Percentiles rank a stretch among this genome's conserved stretches.
Evolutionary conservation across 1,140 invertebrate genomes (phyloP).

Genomic region (Penaeus japonicus): DNA sequence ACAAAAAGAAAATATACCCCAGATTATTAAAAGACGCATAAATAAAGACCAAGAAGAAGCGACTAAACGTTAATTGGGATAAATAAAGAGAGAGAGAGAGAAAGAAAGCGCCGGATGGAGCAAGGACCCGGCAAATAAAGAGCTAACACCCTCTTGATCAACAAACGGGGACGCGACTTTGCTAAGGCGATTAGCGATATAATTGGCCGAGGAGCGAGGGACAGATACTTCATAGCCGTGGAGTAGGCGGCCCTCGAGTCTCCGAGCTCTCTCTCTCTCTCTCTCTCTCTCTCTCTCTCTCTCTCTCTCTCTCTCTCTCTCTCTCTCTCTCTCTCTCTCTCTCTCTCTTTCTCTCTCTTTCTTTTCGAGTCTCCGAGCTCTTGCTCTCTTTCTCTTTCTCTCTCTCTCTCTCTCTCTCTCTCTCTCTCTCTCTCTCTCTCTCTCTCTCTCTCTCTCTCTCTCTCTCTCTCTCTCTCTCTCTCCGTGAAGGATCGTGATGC

Average conservation of each 20-base stretch:
- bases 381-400: background rate
- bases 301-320: background rate
- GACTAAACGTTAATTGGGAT: too few species aligned
- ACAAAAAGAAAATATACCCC: too few species aligned
- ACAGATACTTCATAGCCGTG: background rate
- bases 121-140: too few species aligned
- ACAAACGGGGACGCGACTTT: too few species aligned
- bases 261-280: background rate
- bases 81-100: too few species aligned
- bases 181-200: too few species aligned
- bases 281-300: slow-evolving; percentile 21
- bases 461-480: background rate
- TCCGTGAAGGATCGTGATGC: too few species aligned
- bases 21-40: too few species aligned
- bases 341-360: background rate
- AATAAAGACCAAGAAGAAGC: too few species aligned
- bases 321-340: background rate
- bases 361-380: background rate
- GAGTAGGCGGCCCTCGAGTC: background rate
- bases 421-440: background rate
- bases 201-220: background rate
- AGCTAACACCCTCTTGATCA: too few species aligned
- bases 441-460: background rate
- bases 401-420: background rate
- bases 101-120: too few species aligned